Evolutionary conservation across 2,113 vertebrate genomes (phyloP).

Genomic region (Erythrocebus patas): DNA sequence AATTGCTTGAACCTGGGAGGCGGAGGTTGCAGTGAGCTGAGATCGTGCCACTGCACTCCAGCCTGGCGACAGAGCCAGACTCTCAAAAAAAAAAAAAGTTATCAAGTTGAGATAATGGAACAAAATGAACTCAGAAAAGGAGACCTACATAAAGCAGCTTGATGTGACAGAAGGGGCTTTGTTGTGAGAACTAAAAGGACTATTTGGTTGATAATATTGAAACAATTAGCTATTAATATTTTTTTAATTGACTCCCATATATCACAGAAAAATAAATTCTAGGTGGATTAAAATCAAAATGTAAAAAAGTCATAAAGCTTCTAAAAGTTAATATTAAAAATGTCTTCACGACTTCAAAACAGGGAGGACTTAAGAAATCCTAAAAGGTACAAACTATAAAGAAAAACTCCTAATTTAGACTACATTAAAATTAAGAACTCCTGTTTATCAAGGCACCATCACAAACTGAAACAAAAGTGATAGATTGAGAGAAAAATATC

Average conservation of each 20-base stretch:
- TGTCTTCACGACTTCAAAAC: background rate
- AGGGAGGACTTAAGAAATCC: background rate
- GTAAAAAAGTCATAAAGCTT: background rate
- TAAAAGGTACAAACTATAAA: slow-evolving; percentile 3
- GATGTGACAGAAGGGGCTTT: background rate
- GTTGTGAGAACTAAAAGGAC: background rate
- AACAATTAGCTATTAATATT: background rate
- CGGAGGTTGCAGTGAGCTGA: too few species aligned
- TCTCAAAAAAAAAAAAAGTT: too few species aligned
- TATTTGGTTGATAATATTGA: background rate
- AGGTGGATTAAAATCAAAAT: background rate
- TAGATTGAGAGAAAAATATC: background rate
- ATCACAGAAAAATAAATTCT: slow-evolving; percentile 10
- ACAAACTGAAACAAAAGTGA: background rate
- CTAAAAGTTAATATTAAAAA: slow-evolving; percentile 11
- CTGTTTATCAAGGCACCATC: background rate
- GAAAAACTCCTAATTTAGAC: background rate
- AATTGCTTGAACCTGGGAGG: too few species aligned
- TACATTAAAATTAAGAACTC: background rate
- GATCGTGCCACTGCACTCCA: too few species aligned
- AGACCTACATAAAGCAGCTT: background rate
- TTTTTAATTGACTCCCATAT: background rate
- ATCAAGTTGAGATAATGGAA: background rate
- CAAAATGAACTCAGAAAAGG: background rate
- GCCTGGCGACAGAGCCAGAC: too few species aligned